Evolutionary conservation across 2,113 vertebrate genomes (phyloP).

Genomic region (Promerops cafer): DNA sequence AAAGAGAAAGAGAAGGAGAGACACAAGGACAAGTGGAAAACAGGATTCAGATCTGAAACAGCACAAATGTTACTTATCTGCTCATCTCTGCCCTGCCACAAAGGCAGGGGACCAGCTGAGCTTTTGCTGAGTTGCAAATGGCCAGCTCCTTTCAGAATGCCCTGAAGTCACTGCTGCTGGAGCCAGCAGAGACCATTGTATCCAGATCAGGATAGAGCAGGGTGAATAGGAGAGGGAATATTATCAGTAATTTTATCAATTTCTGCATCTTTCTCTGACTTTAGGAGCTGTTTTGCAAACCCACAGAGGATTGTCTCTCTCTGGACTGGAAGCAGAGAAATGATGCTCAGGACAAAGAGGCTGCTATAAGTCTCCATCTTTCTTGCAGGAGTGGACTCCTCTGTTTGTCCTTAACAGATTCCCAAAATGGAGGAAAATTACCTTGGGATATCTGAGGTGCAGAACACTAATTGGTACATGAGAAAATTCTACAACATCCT

Average conservation of each 20-base stretch:
- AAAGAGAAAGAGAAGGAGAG: not conserved
- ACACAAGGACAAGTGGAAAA: constrained; percentile 58
- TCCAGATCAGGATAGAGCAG: not conserved
- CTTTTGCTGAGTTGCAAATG: not conserved
- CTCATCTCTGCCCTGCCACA: not conserved
- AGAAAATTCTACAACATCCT: not conserved
- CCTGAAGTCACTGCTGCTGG: not conserved
- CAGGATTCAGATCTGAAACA: constrained; percentile 39
- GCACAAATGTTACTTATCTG: not conserved
- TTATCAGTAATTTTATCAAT: not conserved
- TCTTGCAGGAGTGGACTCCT: not conserved
- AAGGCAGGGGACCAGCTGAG: not conserved
- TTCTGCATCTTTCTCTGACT: not conserved
- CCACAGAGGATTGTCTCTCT: not conserved
- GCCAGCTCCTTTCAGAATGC: not conserved
- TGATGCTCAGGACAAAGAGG: not conserved
- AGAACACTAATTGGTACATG: not conserved
- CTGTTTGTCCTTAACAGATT: not conserved
- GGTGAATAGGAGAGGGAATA: not conserved
- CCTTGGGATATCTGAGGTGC: not conserved
- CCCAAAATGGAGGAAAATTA: not conserved
- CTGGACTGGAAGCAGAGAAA: not conserved
- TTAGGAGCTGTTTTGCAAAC: not conserved
- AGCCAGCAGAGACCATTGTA: not conserved
- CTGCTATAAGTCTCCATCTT: not conserved